phyloP scores from a whole-genome alignment of 2,797 vertebrate species.

The Mormyrus proboscirostris region DNA sequence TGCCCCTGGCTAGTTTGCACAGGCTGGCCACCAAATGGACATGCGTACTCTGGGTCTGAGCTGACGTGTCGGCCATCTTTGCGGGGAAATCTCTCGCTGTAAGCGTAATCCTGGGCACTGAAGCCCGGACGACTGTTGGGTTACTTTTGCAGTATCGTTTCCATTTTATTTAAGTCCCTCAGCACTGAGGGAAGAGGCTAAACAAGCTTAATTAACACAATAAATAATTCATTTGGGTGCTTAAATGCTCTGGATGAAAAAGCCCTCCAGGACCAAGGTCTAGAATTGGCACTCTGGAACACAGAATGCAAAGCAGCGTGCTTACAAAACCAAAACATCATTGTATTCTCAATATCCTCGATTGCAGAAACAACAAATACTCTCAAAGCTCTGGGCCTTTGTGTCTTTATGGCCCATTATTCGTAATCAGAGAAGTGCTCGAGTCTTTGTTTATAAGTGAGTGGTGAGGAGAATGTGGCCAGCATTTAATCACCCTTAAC shows the following conservation, averaged over 20 bases:
- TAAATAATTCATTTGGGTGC: background rate
- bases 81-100: background rate
- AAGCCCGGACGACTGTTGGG: background rate
- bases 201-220: background rate
- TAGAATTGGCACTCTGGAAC: background rate
- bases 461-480: background rate
- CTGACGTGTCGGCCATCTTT: background rate
- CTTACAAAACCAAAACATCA: background rate
- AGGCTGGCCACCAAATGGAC: background rate
- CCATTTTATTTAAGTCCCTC: background rate
- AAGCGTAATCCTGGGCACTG: background rate
- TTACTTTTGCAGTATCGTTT: background rate
- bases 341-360: background rate
- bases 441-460: background rate
- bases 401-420: background rate
- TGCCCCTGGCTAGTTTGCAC: background rate
- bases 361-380: background rate
- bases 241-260: background rate
- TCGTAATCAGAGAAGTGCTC: background rate
- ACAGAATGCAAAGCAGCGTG: background rate
- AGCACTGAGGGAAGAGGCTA: background rate
- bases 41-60: background rate
- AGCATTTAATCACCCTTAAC: background rate
- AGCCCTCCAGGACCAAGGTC: slow-evolving; percentile 2
- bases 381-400: background rate